phyloP scores from a whole-genome alignment of 2,888 invertebrate genomes.

The Scotopteryx bipunctaria region DNA sequence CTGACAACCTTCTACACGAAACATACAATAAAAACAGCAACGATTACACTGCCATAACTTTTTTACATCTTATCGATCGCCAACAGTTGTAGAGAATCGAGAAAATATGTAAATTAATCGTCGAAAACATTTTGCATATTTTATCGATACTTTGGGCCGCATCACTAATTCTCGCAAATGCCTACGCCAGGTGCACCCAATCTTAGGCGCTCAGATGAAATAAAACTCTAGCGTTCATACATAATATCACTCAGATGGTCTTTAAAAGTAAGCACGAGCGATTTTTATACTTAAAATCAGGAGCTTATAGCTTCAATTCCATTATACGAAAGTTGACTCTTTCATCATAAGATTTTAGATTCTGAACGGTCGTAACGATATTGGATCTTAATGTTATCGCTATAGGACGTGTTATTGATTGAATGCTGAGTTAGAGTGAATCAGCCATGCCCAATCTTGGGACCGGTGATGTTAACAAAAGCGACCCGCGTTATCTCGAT shows the following conservation, averaged over 20 bases:
- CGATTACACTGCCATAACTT: constrained; percentile 21
- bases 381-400: not conserved
- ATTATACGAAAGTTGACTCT: not conserved
- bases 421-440: constrained; percentile 5
- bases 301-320: not conserved
- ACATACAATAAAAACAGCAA: constrained; percentile 16
- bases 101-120: constrained; percentile 37
- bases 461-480: constrained; percentile 25
- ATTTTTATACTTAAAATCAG: not conserved
- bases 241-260: not conserved
- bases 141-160: constrained; percentile 36
- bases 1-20: constrained; percentile 6
- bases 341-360: not conserved
- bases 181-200: constrained; percentile 62
- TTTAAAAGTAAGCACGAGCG: not conserved
- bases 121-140: constrained; percentile 38
- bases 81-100: constrained; percentile 34
- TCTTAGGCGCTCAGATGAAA: constrained; percentile 35
- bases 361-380: not conserved
- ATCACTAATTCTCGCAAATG: constrained; percentile 48
- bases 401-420: constrained; percentile 3
- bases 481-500: constrained; percentile 26
- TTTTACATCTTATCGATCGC: constrained; percentile 31
- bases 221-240: constrained; percentile 2
- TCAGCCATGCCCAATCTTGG: constrained; percentile 10